Evolutionary conservation across 2,113 vertebrate genomes (phyloP).

Genomic region (Empidonax traillii): DNA sequence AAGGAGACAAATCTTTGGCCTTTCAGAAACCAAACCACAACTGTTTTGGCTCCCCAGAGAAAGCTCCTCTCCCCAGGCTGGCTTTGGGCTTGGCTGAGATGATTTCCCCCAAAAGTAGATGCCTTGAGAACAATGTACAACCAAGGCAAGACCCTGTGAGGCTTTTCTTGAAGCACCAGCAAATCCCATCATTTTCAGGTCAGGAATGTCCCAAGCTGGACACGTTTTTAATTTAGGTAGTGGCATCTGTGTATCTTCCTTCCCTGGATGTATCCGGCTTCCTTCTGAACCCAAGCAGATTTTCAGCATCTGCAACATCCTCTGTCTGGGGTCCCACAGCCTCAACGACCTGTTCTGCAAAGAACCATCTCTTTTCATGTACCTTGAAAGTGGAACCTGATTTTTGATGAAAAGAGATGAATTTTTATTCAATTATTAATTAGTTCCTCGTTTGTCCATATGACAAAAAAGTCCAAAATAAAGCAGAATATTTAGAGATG

Average conservation of each 20-base stretch:
- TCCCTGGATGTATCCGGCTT: not conserved
- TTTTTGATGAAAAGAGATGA: slow-evolving; percentile 34
- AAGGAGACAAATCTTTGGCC: not conserved
- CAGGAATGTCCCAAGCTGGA: not conserved
- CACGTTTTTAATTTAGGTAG: fast-evolving
- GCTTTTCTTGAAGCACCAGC: not conserved
- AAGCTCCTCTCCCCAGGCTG: not conserved
- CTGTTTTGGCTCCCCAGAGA: not conserved
- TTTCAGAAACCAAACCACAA: not conserved
- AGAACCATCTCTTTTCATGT: slow-evolving; percentile 12
- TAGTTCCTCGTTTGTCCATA: not conserved
- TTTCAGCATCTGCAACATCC: not conserved
- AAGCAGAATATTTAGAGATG: not conserved
- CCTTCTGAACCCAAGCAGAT: not conserved
- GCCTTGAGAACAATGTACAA: not conserved
- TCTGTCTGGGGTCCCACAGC: not conserved
- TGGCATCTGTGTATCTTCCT: not conserved
- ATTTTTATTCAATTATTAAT: not conserved
- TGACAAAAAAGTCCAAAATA: slow-evolving; percentile 40
- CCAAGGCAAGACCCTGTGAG: not conserved
- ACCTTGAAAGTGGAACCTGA: not conserved
- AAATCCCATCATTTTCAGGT: not conserved
- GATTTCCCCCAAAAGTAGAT: not conserved
- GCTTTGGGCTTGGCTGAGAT: not conserved
- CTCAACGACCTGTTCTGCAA: not conserved